phyloP scores from a whole-genome alignment of 2,113 vertebrate genomes.

The Cyphomyrus plagiostoma region DNA sequence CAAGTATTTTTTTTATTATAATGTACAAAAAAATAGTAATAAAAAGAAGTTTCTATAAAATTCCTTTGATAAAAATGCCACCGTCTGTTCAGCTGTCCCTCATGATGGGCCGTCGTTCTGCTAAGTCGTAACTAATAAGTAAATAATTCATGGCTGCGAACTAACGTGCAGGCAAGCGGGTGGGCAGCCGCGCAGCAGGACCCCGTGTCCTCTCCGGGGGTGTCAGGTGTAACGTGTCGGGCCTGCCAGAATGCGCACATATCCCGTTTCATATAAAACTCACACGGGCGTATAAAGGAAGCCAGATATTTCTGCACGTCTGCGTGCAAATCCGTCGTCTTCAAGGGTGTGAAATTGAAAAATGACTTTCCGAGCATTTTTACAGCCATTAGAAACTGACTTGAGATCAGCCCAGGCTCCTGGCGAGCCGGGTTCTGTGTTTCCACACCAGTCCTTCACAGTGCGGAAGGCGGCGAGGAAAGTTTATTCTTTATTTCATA shows the following conservation, averaged over 20 bases:
- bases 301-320: neutral
- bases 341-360: neutral
- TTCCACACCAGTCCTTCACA: neutral
- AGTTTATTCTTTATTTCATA: neutral
- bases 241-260: neutral
- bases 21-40: neutral
- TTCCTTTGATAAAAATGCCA: neutral
- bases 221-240: neutral
- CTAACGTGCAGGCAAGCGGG: neutral
- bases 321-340: neutral
- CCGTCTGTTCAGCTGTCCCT: neutral
- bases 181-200: neutral
- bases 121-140: neutral
- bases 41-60: neutral
- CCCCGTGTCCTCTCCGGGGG: neutral
- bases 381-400: neutral
- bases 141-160: neutral
- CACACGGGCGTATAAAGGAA: neutral
- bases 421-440: neutral
- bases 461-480: neutral
- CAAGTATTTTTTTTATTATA: neutral
- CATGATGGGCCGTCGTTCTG: neutral
- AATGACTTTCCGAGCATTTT: neutral
- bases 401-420: neutral
- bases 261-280: neutral